phyloP scores from a whole-genome alignment of 1,140 invertebrate genomes.

The Daktulosphaira vitifoliae region DNA sequence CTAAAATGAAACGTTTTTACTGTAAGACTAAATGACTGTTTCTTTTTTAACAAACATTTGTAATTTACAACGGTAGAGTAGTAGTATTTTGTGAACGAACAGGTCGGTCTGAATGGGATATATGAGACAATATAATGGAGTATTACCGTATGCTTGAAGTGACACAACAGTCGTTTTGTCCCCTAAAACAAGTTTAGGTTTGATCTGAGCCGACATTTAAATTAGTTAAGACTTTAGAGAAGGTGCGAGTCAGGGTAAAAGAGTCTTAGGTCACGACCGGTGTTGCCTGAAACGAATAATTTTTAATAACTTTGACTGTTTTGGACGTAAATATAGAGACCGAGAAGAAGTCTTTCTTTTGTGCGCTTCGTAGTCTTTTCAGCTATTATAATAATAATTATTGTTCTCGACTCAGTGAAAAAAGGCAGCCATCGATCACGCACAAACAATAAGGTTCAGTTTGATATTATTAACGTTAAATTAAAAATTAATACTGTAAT shows the following conservation, averaged over 20 bases:
- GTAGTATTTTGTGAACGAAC: neutral
- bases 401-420: conserved; percentile 22
- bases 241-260: conserved; percentile 5
- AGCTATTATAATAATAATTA: conserved; percentile 24
- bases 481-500: neutral
- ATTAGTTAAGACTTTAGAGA: conserved; percentile 20
- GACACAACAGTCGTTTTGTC: neutral
- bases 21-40: neutral
- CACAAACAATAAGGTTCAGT: conserved; percentile 25
- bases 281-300: conserved; percentile 23
- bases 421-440: conserved; percentile 28
- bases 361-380: conserved; percentile 4
- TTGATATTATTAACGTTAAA: conserved; percentile 11
- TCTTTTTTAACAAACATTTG: neutral
- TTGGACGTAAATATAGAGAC: conserved; percentile 6
- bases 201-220: conserved; percentile 25
- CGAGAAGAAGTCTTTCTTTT: conserved; percentile 13
- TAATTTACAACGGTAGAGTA: neutral
- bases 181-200: conserved; percentile 19
- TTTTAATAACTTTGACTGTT: conserved; percentile 28
- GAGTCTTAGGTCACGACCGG: conserved; percentile 27
- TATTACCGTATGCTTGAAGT: neutral
- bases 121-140: neutral
- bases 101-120: neutral
- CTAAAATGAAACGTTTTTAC: neutral